A percentile compares a stretch with the other conserved stretches of the same genome.
Conservation (phyloP, 2,888 invertebrate genomes). For the Allophyes oxyacanthae region DNA sequence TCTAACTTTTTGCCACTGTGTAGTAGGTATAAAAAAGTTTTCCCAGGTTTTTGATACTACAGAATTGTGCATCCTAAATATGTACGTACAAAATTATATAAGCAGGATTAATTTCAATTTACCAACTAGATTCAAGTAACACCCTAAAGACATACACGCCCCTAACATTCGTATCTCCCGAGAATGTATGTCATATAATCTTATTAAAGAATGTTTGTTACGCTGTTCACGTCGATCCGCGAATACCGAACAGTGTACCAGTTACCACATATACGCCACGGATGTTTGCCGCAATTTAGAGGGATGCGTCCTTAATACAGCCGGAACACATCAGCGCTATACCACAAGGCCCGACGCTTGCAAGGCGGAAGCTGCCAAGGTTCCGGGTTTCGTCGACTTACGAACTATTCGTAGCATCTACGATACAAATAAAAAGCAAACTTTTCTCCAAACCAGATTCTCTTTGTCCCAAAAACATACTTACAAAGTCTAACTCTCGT, state of each 20-base stretch:
- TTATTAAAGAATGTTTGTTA: conserved; percentile 36
- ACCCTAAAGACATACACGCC: not conserved
- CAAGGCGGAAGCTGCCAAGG: conserved; percentile 34
- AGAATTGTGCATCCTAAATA: no score
- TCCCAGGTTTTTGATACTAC: no score
- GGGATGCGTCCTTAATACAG: conserved; percentile 34
- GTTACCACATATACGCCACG: conserved; percentile 16
- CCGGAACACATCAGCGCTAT: conserved; percentile 42
- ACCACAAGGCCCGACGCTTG: conserved; percentile 29
- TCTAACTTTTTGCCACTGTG: not conserved
- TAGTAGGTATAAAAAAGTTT: not conserved
- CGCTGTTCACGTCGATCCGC: conserved; percentile 16
- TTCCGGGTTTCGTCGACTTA: conserved; percentile 25
- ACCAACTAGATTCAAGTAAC: not conserved
- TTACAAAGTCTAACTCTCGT: conserved; percentile 38
- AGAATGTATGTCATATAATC: conserved; percentile 21
- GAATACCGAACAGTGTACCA: conserved; percentile 34
- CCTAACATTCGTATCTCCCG: conserved; percentile 7
- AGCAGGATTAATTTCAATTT: not conserved
- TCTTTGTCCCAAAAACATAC: conserved; percentile 40
- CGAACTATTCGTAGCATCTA: conserved; percentile 24
- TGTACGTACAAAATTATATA: not conserved
- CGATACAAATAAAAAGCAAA: conserved; percentile 36
- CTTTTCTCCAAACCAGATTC: conserved; percentile 42
- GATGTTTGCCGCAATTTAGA: conserved; percentile 37